Base-by-base conservation (phyloP, 23 tunicate genomes). In the Halocynthia aurantium region DNA sequence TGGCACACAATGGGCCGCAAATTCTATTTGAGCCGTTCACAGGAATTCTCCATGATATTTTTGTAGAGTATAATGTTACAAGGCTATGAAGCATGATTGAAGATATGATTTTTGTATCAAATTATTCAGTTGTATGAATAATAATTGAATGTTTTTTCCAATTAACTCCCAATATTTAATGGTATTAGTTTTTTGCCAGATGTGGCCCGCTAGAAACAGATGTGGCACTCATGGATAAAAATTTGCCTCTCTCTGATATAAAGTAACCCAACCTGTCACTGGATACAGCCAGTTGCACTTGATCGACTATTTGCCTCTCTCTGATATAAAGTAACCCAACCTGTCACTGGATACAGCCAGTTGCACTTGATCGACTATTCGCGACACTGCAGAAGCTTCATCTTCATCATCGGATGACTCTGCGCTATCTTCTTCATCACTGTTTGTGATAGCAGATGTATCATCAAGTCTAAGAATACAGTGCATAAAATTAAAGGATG, bases 401-500 rank as follows among this genome's bases (percentile, higher is more conserved):
- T 78, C 90, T 70, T 91, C 97, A 53, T 86, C 91, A 81, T 87
- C 93, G 8, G 98, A 92, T 69, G 98, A 92, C 75, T 92, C 98
- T 64, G 98, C 98, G 69, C 92, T 86, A 55, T 92, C 98, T 69
- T 92, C 98, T 10, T 86, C 98, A 73, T 92, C 98, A 67, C 92
- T 86, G 82, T 92, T 79, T 6, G 82, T 82, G 12, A 82, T 78
- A 6, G 98, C 98, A 9, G 91, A 74, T 12, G 78, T 60, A 13
- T 52, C 73, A 20, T 72, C 70, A 65, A 10, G 70, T 65, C 70
- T 65, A 31, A 31, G 44, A 0, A 31, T 1, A 31, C 44, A 31
- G 44, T 31, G 4, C 44, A 31, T 31, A 31, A 31, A 0, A 31
- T 31, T 31, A 31, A 1, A 31, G 44, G 1, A 31, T 31, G 44